Evolutionary conservation across 2,797 vertebrate genomes (phyloP).

Genomic region (Steatocranus sp.): DNA sequence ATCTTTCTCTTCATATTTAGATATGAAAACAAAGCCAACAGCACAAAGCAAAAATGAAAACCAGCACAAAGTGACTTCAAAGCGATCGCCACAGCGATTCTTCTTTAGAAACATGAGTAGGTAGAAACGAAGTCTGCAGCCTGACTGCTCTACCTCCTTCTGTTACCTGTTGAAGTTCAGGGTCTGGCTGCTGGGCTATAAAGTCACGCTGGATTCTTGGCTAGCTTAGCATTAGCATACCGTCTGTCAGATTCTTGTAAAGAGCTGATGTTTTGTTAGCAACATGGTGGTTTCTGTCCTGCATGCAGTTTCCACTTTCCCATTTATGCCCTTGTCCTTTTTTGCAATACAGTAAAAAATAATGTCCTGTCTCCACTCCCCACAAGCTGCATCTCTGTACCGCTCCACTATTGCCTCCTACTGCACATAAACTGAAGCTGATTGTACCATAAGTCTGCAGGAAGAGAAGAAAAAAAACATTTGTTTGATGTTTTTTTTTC

Average conservation of each 20-base stretch:
- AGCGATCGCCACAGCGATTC: rapidly evolving
- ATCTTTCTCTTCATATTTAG: not conserved
- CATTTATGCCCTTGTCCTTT: not conserved
- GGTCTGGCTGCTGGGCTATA: not conserved
- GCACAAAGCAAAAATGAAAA: not conserved
- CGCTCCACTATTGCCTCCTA: not conserved
- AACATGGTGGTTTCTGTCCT: not conserved
- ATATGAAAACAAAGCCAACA: rapidly evolving
- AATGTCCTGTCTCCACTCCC: not conserved
- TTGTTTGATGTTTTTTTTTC: not conserved
- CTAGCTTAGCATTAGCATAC: not conserved
- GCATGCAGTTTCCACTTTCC: not conserved
- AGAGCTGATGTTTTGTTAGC: not conserved
- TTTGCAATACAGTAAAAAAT: not conserved
- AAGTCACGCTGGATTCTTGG: not conserved
- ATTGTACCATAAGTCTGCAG: not conserved
- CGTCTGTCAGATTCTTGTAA: rapidly evolving
- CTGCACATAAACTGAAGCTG: not conserved
- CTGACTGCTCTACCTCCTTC: not conserved
- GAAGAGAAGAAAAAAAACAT: not conserved
- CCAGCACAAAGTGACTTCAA: rapidly evolving
- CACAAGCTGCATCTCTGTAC: not conserved
- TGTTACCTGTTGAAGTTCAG: not conserved
- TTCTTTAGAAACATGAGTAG: not conserved
- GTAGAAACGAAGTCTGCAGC: not conserved